phyloP scores from a whole-genome alignment of 2,888 invertebrate species.

The Halictus ligatus region DNA sequence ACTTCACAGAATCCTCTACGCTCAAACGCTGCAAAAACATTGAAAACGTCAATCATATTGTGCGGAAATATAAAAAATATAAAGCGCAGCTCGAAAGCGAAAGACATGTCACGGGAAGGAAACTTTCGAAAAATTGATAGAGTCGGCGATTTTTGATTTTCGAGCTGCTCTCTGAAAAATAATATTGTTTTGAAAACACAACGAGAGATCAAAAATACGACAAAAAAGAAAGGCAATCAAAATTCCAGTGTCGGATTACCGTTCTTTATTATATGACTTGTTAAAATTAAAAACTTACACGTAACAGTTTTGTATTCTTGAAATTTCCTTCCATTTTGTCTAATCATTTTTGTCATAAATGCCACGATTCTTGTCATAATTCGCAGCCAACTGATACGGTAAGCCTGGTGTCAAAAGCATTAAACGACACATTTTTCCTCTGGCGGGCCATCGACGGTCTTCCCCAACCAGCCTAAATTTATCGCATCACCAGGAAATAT shows the following conservation, averaged over 20 bases:
- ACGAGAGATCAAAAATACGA: too few relatives aligned
- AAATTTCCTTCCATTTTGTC: too few relatives aligned
- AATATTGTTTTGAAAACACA: neutral
- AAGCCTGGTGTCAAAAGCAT: neutral
- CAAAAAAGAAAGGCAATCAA: too few relatives aligned
- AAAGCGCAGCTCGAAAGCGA: neutral
- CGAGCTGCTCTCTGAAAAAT: neutral
- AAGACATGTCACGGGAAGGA: neutral
- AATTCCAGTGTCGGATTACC: too few relatives aligned
- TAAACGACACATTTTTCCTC: neutral
- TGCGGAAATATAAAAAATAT: constrained; percentile 1
- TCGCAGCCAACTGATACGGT: too few relatives aligned
- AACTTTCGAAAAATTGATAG: neutral
- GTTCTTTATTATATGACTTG: neutral
- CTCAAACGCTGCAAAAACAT: neutral
- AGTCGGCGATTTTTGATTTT: neutral
- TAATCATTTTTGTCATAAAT: too few relatives aligned
- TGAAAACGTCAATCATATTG: neutral
- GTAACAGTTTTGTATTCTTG: too few relatives aligned
- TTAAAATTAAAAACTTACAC: neutral
- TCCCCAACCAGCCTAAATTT: neutral
- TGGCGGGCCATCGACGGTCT: neutral
- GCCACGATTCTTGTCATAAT: too few relatives aligned
- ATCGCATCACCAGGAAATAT: neutral
- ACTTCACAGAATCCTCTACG: neutral